These are phyloP conservation scores for Hymenochirus boettgeri DNA, from an alignment of 2,113 vertebrate species.

Conservation along the genomic window DNA sequence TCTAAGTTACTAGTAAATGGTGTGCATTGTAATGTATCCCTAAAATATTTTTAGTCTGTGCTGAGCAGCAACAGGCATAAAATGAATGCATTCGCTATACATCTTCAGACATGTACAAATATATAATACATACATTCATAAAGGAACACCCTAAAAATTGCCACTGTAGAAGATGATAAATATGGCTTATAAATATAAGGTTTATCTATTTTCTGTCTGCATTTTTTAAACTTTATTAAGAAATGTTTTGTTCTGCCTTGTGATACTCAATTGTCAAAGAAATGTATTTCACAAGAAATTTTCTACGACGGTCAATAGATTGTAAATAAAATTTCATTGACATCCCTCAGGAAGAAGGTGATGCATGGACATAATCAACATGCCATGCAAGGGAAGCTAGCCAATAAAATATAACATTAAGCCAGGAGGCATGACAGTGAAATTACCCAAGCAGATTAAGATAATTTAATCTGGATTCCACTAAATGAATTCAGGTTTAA, in stretches of 20 bases:
- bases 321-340: slow-evolving; percentile 26
- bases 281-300: slow-evolving; percentile 17
- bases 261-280: slow-evolving; percentile 13
- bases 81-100: too few relatives aligned
- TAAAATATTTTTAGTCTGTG: too few relatives aligned
- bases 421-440: slow-evolving; percentile 32
- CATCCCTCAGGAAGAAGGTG: slow-evolving; percentile 24
- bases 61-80: too few relatives aligned
- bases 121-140: too few relatives aligned
- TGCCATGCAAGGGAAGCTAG: slow-evolving; percentile 13
- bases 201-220: not conserved
- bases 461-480: slow-evolving; percentile 35
- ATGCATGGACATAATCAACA: slow-evolving; percentile 40
- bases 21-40: too few relatives aligned
- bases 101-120: too few relatives aligned
- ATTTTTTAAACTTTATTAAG: not conserved
- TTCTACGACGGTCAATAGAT: slow-evolving; percentile 14
- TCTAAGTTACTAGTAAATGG: too few relatives aligned
- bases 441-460: slow-evolving; percentile 35
- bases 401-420: slow-evolving; percentile 26
- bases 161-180: not conserved
- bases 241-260: slow-evolving; percentile 2
- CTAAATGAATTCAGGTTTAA: slow-evolving; percentile 28
- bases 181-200: not conserved
- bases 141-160: too few relatives aligned